Evolutionary conservation across 2,113 vertebrate species (phyloP).

Genomic region (Desmodus rotundus): DNA sequence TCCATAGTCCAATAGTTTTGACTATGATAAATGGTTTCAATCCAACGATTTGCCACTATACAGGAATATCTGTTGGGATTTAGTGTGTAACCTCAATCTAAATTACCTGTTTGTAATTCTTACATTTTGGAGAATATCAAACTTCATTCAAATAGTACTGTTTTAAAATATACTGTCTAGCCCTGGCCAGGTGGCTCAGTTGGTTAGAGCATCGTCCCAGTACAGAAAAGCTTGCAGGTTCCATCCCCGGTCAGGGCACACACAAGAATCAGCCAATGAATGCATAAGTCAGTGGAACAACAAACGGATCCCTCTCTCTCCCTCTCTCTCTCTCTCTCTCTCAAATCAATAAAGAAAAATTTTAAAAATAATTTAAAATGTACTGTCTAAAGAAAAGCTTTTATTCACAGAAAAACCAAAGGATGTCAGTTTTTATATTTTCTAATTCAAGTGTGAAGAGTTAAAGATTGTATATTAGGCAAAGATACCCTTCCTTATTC

Average conservation of each 20-base stretch:
- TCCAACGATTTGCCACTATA: neutral
- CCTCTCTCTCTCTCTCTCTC: too few relatives aligned
- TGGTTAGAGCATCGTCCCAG: too few relatives aligned
- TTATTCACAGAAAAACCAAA: neutral
- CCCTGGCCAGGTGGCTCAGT: too few relatives aligned
- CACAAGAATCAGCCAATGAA: too few relatives aligned
- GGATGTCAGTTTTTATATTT: neutral
- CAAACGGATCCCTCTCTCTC: too few relatives aligned
- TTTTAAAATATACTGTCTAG: neutral
- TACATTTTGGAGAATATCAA: neutral
- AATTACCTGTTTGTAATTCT: neutral
- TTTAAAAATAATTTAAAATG: neutral
- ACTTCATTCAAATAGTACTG: neutral
- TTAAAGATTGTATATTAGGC: neutral
- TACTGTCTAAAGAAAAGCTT: neutral
- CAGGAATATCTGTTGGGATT: neutral
- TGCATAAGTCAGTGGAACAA: too few relatives aligned
- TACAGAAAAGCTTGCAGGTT: too few relatives aligned
- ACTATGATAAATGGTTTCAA: neutral
- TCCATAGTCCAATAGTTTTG: neutral
- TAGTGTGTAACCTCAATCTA: neutral
- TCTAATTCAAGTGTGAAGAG: slow-evolving; percentile 15
- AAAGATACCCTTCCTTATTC: neutral
- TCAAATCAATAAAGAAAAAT: too few relatives aligned
- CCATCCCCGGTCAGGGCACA: too few relatives aligned